Percentiles rank a stretch among this genome's conserved stretches.
Evolutionary conservation across 2,888 invertebrate genomes (phyloP).

Genomic region (Ypsolopha scabrella): DNA sequence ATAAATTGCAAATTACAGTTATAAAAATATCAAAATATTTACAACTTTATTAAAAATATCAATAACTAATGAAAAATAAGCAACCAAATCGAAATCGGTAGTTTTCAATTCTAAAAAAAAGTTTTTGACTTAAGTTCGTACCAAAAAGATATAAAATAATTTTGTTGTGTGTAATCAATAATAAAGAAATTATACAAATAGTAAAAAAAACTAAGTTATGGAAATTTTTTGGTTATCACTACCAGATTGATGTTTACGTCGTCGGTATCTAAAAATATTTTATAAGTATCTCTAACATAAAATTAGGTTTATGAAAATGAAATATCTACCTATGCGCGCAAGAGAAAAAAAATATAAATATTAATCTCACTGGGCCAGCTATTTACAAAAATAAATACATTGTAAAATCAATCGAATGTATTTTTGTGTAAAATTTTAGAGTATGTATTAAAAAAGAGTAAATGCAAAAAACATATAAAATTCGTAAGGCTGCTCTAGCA

Average conservation of each 20-base stretch:
- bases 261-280: not conserved
- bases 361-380: constrained; percentile 50
- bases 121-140: not conserved
- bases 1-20: constrained; percentile 44
- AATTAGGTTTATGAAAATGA: constrained; percentile 1
- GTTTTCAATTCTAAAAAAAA: not conserved
- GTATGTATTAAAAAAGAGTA: no score
- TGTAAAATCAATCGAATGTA: no score
- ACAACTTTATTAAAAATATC: constrained; percentile 43
- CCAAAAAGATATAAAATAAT: not conserved
- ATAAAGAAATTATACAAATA: not conserved
- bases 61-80: constrained; percentile 3
- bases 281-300: not conserved
- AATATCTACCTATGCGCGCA: constrained; percentile 10
- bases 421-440: no score
- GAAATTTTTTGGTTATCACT: not conserved
- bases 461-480: no score
- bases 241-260: not conserved
- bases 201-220: not conserved
- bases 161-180: not conserved
- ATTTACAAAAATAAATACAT: constrained; percentile 18
- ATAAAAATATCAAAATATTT: constrained; percentile 64
- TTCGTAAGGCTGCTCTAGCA: no score
- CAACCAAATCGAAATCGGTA: not conserved
- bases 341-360: constrained; percentile 15